Evolutionary conservation across 2,113 vertebrate species (phyloP).

Genomic region (Furnarius figulus): DNA sequence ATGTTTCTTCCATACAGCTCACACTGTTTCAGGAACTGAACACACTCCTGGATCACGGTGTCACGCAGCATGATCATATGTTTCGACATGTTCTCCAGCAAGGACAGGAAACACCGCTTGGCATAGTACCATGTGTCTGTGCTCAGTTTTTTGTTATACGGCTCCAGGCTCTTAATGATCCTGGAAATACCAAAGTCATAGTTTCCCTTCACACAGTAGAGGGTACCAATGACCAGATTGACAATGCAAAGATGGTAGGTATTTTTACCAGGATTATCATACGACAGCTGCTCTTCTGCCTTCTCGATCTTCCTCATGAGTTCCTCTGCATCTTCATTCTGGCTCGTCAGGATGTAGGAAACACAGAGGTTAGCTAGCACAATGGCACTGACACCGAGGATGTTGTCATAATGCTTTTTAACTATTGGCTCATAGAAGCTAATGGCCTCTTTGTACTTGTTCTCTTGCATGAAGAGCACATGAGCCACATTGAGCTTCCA

Average conservation of each 20-base stretch:
- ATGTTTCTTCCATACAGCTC: slow-evolving; percentile 88
- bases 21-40: slow-evolving; percentile 94
- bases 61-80: slow-evolving; percentile 90
- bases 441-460: slow-evolving; percentile 94
- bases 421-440: slow-evolving; percentile 95
- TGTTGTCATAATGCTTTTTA: slow-evolving; percentile 92
- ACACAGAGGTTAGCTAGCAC: slow-evolving; percentile 96
- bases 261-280: slow-evolving; percentile 89
- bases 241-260: slow-evolving; percentile 95
- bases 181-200: slow-evolving; percentile 96
- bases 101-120: slow-evolving; percentile 93
- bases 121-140: slow-evolving; percentile 98
- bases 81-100: slow-evolving; percentile 97
- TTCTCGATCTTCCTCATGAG: slow-evolving; percentile 97
- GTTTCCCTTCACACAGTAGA: slow-evolving; percentile 96
- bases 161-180: slow-evolving; percentile 95
- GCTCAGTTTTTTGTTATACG: slow-evolving; percentile 93
- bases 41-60: slow-evolving; percentile 84
- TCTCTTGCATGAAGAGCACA: slow-evolving; percentile 95
- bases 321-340: slow-evolving; percentile 95
- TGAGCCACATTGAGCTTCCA: slow-evolving; percentile 97
- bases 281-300: slow-evolving; percentile 92
- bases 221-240: slow-evolving; percentile 95
- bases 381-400: slow-evolving; percentile 90
- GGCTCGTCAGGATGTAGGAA: slow-evolving; percentile 95